A percentile compares a stretch with the other conserved stretches of the same genome.
These are phyloP conservation scores for Forbesichthys papilliferus DNA, from an alignment of 2,113 vertebrate species.

Conservation along the genomic window DNA sequence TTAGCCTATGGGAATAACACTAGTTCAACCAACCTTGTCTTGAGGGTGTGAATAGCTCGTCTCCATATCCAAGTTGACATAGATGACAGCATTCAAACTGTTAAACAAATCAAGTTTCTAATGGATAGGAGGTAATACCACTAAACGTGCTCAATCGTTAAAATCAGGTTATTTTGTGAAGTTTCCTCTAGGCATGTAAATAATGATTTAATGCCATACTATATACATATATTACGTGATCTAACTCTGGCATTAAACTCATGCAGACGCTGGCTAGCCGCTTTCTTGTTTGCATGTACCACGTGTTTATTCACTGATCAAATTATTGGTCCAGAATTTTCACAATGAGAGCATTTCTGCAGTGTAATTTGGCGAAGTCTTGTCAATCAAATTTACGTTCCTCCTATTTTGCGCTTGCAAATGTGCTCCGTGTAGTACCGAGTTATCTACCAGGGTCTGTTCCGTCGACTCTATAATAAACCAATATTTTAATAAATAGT, in stretches of 20 bases:
- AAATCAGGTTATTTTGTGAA: not conserved
- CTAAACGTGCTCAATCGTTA: not conserved
- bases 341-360: not conserved
- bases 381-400: too few species aligned
- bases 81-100: conserved; percentile 21
- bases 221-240: not conserved
- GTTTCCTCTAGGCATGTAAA: not conserved
- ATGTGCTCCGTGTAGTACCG: too few species aligned
- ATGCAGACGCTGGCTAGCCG: too few species aligned
- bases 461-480: conserved; percentile 2
- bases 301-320: not conserved
- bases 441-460: not conserved
- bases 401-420: too few species aligned
- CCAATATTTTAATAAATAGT: not conserved
- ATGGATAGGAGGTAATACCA: not conserved
- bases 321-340: not conserved
- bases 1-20: too few species aligned
- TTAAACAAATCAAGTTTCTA: too few species aligned
- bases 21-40: conserved; percentile 47
- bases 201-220: not conserved
- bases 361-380: too few species aligned
- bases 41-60: conserved; percentile 30
- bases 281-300: not conserved
- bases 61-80: conserved; percentile 37
- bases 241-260: not conserved